Evolutionary conservation across 2,888 invertebrate genomes (phyloP), one percentile per base, ranked within the genome.

Genomic region (Philereme transversata): DNA sequence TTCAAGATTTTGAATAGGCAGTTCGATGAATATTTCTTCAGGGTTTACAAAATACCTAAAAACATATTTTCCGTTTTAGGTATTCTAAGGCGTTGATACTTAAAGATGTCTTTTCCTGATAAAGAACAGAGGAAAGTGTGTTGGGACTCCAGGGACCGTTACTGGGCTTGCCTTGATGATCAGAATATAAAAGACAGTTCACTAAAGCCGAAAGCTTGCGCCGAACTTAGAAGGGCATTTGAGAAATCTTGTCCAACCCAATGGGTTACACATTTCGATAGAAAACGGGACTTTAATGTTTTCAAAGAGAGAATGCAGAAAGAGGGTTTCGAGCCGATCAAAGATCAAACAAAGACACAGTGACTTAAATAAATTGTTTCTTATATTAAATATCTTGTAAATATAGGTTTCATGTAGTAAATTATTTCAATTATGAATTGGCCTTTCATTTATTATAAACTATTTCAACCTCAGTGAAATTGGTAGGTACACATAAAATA

Each of bases 181-280:
- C 91, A 93, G 69, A 94, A 94, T 74, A 90, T 94, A 54, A 94
- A 94, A 75, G 95, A 94, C 56, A 93, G 91, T 79, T 86, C 92
- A 54, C 86, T 84, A 58, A 85, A 84, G 68, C 90, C 90, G 6
- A 92, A 90, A 72, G 90, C 87, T 64, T 98, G 98, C 85, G 84
- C 88, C 65, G 93, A 95, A 75, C 87, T 96, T 71, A 94, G 97
- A 69, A 94, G 95, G 87, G 70, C 94, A 53, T 97, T 96, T 82
- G 97, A 97, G 90, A 93, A 93, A 64, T 94, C 94, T 34, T 98
- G 97, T 80, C 96, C 97, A 2, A 84, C 94, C 2, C 96, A 96
- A 83, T 97, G 98, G 99, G 97, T 98, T 48, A 96, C 97, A 82
- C 98, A 99, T 90, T 99, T 99, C 86, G 98, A 98, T 90, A 95